Evolutionary conservation across 2,888 invertebrate species (phyloP).

Genomic region (Torymus texanus): DNA sequence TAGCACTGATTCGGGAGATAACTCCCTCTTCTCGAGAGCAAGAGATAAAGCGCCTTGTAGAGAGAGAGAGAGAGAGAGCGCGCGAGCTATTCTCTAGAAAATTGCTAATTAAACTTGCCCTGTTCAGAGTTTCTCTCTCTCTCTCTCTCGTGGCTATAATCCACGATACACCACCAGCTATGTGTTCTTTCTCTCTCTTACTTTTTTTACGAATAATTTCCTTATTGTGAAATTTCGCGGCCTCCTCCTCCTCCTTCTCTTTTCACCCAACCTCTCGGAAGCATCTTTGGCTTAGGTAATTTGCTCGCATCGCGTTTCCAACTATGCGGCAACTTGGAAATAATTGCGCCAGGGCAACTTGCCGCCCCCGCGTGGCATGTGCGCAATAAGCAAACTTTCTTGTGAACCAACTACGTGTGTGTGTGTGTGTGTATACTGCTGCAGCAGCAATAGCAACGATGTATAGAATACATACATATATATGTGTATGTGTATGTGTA

Average conservation of each 20-base stretch:
- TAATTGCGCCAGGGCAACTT: conserved; percentile 25
- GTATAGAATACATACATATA: no score
- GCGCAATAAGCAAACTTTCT: conserved; percentile 53
- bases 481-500: no score
- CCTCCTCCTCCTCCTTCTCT: no score
- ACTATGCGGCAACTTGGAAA: conserved; percentile 50
- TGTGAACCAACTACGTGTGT: not conserved
- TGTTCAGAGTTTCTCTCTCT: not conserved
- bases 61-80: no score
- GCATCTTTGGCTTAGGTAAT: conserved; percentile 7
- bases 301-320: conserved; percentile 30
- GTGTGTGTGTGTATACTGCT: no score
- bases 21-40: conserved; percentile 5
- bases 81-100: conserved; percentile 26
- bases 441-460: no score
- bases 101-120: conserved; percentile 46
- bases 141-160: not conserved
- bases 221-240: no score
- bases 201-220: no score
- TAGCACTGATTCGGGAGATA: no score
- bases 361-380: conserved; percentile 19
- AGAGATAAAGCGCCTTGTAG: no score
- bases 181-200: no score
- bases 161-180: not conserved
- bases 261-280: no score